Base-by-base conservation (phyloP, 2,113 vertebrate genomes). In the Pomatorhinus ruficollis region DNA sequence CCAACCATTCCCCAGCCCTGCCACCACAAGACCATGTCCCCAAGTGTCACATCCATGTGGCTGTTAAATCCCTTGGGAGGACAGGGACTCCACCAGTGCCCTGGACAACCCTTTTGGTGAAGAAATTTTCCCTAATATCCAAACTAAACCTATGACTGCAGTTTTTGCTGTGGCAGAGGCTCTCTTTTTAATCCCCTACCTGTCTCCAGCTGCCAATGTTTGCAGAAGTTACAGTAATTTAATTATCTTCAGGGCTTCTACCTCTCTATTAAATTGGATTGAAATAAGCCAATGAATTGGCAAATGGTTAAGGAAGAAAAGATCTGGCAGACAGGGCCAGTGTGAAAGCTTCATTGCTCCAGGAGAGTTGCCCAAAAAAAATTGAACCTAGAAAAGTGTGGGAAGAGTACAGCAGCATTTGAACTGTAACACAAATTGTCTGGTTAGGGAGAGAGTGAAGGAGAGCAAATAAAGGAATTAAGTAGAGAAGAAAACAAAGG, bases 401-500 rank as follows among this genome's bases (percentile, higher is more conserved):
- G 12, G 40, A 92, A 45, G 89, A 65, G 15, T n/a, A 35, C 54
- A 52, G 60, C 78, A 89, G 39, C 27, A 42, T 75, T 45, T 50
- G 80, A 86, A 72, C 40, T 88, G 70, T n/a, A 95, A 76, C 81
- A 91, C 77, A 91, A 68, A 64, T 83, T 57, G 80, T 89, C 94
- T 87, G 42, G 69, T 84, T 96, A 85, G 78, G 82, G 76, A 97
- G 81, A 21, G 71, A 97, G 83, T 15, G 28, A 77, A 86, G 53
- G 69, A 90, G 72, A 81, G 77, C 66, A 94, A 90, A 92, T 89
- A 93, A 95, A 92, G 70, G 72, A 90, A 96, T 95, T 96, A 97
- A 94, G 20, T 15, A 72, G 52, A 88, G 65, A 93, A 65, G 79
- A 93, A 96, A 97, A 63, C 44, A 95, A 91, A 97, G 50, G 72